Evolutionary conservation across 1,140 invertebrate genomes (phyloP).

Genomic region (Conus ventricosus): DNA sequence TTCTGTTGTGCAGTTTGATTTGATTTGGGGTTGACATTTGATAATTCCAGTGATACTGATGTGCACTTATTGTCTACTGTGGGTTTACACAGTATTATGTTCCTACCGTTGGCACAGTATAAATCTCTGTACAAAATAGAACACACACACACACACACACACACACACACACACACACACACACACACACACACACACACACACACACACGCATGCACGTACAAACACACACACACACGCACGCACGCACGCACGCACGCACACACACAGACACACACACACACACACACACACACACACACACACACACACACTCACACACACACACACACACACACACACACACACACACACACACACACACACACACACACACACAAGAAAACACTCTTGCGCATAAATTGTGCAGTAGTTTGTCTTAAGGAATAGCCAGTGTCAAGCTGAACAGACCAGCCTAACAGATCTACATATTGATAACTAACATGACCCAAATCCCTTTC

Average conservation of each 20-base stretch:
- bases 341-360: background rate
- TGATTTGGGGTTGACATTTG: background rate
- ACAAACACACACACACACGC: background rate
- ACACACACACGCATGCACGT: slow-evolving; percentile 9
- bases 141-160: background rate
- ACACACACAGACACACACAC: slow-evolving; percentile 4
- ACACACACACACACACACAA: background rate
- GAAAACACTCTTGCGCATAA: background rate
- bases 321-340: slow-evolving; percentile 24
- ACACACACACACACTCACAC: background rate
- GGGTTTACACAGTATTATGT: background rate
- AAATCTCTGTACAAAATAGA: background rate
- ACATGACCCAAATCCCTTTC: no score
- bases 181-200: slow-evolving; percentile 4
- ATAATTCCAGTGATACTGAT: background rate
- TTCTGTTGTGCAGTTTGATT: no score
- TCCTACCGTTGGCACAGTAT: background rate
- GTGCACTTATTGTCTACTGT: background rate
- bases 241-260: background rate
- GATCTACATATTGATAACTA: no score
- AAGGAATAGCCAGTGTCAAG: no score
- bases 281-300: background rate
- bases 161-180: slow-evolving; percentile 16
- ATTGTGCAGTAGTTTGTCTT: background rate
- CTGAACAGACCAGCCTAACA: no score